Evolutionary conservation across 2,797 vertebrate species (phyloP).

Genomic region (Amphiprion clarkii): DNA sequence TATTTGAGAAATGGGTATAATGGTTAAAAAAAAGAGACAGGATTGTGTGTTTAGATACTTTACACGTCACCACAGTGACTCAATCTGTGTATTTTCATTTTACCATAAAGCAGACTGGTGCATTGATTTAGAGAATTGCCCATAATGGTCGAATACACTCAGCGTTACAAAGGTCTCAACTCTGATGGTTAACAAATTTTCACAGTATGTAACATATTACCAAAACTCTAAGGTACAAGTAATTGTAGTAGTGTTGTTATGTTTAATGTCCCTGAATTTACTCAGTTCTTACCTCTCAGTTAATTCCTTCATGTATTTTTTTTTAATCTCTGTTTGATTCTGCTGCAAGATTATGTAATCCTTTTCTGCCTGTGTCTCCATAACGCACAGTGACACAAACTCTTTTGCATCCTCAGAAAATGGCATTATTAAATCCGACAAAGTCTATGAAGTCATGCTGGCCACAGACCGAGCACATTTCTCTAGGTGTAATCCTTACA

Average conservation of each 20-base stretch:
- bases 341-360: slow-evolving; percentile 36
- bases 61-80: not conserved
- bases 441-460: slow-evolving; percentile 98
- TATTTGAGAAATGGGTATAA: too few species aligned
- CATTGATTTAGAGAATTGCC: slow-evolving; percentile 13
- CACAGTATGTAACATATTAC: too few species aligned
- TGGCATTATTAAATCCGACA: slow-evolving; percentile 99
- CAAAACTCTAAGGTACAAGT: not conserved
- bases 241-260: not conserved
- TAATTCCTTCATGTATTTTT: not conserved
- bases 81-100: not conserved
- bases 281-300: not conserved
- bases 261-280: not conserved
- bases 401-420: slow-evolving; percentile 89
- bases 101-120: not conserved
- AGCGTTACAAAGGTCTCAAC: not conserved
- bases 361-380: slow-evolving; percentile 2
- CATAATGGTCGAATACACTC: not conserved
- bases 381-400: slow-evolving; percentile 40
- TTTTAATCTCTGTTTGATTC: not conserved
- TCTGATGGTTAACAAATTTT: not conserved
- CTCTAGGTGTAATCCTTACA: slow-evolving; percentile 97
- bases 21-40: not conserved
- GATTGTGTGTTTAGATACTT: not conserved
- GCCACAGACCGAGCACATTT: slow-evolving; percentile 95